Conservation (phyloP, 2,888 invertebrate species). For the Plebejus anna region DNA sequence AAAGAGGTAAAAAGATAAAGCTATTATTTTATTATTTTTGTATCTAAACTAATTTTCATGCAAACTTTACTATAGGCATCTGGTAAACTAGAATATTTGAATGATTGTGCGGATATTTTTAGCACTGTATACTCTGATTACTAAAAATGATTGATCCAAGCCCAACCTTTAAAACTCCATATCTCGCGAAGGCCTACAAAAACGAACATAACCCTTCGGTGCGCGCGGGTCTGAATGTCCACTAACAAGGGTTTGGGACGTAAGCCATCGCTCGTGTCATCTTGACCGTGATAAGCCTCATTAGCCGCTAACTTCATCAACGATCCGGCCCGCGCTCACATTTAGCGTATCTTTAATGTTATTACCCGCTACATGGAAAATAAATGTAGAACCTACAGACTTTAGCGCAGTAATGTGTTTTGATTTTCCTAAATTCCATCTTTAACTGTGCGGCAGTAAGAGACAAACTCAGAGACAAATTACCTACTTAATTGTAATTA, state of each 20-base stretch:
- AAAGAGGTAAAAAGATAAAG: too few species aligned
- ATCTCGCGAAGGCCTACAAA: not conserved
- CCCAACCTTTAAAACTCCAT: not conserved
- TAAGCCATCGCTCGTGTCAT: slow-evolving; percentile 69
- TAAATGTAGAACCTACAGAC: not conserved
- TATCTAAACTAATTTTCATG: too few species aligned
- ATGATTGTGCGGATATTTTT: too few species aligned
- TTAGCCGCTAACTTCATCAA: slow-evolving; percentile 70
- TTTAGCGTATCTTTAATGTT: slow-evolving; percentile 19
- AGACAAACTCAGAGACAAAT: too few species aligned
- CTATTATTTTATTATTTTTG: too few species aligned
- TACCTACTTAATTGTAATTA: too few species aligned
- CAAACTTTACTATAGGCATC: too few species aligned
- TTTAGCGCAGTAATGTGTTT: not conserved
- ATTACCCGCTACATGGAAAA: not conserved
- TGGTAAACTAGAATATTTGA: too few species aligned
- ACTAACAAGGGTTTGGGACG: slow-evolving; percentile 57
- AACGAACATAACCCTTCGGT: slow-evolving; percentile 18
- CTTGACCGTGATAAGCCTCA: slow-evolving; percentile 68
- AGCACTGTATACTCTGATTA: too few species aligned
- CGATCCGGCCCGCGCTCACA: not conserved
- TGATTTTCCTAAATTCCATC: not conserved
- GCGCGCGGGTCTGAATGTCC: slow-evolving; percentile 35
- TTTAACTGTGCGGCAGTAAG: too few species aligned
- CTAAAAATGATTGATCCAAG: not conserved